These are phyloP conservation scores for Xenentodon cancila DNA, from an alignment of 2,797 vertebrate genomes.

Conservation along the genomic window DNA sequence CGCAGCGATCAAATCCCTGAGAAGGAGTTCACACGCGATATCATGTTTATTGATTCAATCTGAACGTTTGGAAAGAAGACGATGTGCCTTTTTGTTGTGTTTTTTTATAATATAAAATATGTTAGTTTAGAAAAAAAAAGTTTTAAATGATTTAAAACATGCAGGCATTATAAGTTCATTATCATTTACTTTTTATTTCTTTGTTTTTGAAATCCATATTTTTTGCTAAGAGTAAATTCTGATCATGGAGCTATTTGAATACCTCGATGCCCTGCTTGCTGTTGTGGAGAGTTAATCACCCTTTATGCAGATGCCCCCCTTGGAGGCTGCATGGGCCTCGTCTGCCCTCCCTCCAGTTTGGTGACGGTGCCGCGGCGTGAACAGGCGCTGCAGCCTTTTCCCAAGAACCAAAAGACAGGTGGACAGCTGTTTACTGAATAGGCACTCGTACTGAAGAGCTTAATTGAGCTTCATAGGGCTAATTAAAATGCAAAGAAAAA, in stretches of 20 bases:
- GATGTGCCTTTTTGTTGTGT: too few species aligned
- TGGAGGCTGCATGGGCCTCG: slow-evolving; percentile 51
- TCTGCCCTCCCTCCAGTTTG: slow-evolving; percentile 38
- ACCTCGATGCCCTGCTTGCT: slow-evolving; percentile 25
- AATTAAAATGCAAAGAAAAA: slow-evolving; percentile 77
- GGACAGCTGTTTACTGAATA: slow-evolving; percentile 81
- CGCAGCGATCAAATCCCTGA: too few species aligned
- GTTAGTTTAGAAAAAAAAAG: too few species aligned
- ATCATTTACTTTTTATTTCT: neutral
- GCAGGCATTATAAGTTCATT: neutral
- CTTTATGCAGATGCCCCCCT: slow-evolving; percentile 49
- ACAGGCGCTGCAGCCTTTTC: slow-evolving; percentile 74
- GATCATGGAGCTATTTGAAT: slow-evolving; percentile 7
- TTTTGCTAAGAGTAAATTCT: neutral
- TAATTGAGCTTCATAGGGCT: slow-evolving; percentile 80
- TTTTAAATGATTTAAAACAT: neutral
- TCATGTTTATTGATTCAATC: too few species aligned
- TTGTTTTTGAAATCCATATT: neutral
- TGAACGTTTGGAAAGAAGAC: too few species aligned
- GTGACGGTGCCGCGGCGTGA: slow-evolving; percentile 75
- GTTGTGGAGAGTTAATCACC: slow-evolving; percentile 45
- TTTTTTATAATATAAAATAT: too few species aligned
- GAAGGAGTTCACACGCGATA: too few species aligned
- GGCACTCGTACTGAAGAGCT: slow-evolving; percentile 73
- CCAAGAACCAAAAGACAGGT: slow-evolving; percentile 78